These are phyloP conservation scores for Tenrec ecaudatus DNA, from an alignment of 2,113 vertebrate species.

Conservation along the genomic window DNA sequence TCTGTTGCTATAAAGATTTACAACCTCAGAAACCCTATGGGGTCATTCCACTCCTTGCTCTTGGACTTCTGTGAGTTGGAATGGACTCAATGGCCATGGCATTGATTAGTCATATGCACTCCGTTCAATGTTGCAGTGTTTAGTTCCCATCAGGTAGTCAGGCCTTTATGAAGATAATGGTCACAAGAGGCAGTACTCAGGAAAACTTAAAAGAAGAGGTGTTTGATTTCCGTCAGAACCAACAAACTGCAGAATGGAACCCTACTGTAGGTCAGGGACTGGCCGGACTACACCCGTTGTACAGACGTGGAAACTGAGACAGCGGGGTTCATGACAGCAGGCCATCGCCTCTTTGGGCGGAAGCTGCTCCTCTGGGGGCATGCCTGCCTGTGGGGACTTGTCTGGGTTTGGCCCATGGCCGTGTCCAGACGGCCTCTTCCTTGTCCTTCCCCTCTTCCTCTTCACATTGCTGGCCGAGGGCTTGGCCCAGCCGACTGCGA, in stretches of 20 bases:
- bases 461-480: slow-evolving; percentile 67
- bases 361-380: not conserved
- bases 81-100: too few relatives aligned
- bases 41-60: too few relatives aligned
- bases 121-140: not conserved
- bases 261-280: not conserved
- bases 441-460: not conserved
- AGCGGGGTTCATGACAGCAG: not conserved
- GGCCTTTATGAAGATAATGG: not conserved
- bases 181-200: not conserved
- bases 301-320: not conserved
- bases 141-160: not conserved
- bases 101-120: not conserved
- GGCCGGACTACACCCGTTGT: not conserved
- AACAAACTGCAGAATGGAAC: not conserved
- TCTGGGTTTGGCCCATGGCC: not conserved
- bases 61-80: too few relatives aligned
- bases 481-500: slow-evolving; percentile 80
- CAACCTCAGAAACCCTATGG: too few relatives aligned
- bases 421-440: not conserved
- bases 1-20: too few relatives aligned
- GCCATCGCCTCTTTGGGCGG: accelerated
- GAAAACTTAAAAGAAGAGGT: not conserved
- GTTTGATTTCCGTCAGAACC: not conserved
- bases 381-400: accelerated